phyloP scores from a whole-genome alignment of 2,797 vertebrate species.

The Sebastiscus tertius region DNA sequence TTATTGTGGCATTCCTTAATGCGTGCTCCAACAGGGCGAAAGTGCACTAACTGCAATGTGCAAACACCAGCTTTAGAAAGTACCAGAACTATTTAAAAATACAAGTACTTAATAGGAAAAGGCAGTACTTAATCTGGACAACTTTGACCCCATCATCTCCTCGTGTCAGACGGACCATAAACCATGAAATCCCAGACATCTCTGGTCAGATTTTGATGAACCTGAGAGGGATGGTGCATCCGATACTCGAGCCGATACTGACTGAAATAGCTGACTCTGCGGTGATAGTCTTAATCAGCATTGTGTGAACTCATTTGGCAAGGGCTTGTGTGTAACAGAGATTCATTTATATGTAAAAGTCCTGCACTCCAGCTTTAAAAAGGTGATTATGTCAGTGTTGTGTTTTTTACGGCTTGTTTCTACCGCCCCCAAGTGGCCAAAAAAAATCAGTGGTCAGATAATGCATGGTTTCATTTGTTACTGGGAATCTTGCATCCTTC shows the following conservation, averaged over 20 bases:
- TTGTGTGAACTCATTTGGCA: too few species aligned
- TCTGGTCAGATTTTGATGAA: background rate
- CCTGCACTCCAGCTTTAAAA: background rate
- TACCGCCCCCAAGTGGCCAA: background rate
- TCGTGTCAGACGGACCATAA: background rate
- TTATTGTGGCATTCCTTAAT: conserved; percentile 1
- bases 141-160: background rate
- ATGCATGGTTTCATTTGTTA: too few species aligned
- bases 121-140: background rate
- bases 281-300: too few species aligned
- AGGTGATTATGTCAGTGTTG: background rate
- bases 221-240: background rate
- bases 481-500: too few species aligned
- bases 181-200: background rate
- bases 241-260: too few species aligned
- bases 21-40: background rate
- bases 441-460: background rate
- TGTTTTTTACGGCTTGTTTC: background rate
- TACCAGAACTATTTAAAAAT: background rate
- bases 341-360: background rate
- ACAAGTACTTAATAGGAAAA: background rate
- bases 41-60: background rate
- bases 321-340: too few species aligned
- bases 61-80: background rate
- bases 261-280: too few species aligned